Conservation (phyloP, 1,140 invertebrate genomes). For the Nasonia longicornis region DNA sequence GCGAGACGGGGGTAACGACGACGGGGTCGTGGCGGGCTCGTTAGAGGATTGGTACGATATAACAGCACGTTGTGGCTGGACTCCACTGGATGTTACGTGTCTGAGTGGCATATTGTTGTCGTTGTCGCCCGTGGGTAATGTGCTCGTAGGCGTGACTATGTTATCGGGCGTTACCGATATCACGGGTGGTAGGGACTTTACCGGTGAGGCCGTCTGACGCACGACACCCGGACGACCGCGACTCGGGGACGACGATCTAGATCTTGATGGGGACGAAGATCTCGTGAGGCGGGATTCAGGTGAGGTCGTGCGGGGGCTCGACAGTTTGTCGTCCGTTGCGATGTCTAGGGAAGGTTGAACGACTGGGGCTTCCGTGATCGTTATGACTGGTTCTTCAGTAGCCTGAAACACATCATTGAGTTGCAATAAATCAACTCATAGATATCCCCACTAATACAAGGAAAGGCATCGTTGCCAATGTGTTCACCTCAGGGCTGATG, state of each 20-base stretch:
- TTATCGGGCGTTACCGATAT: constrained; percentile 66
- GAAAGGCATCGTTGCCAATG: neutral
- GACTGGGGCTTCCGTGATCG: neutral
- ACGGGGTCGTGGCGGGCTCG: neutral
- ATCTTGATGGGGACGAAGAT: constrained; percentile 48
- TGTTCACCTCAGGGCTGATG: constrained; percentile 9
- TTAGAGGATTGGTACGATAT: constrained; percentile 54
- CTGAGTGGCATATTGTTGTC: constrained; percentile 18
- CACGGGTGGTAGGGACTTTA: constrained; percentile 64
- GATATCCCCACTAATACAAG: no score
- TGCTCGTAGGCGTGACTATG: constrained; percentile 37
- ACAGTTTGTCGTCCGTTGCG: neutral
- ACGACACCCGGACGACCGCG: constrained; percentile 35
- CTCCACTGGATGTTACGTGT: constrained; percentile 43
- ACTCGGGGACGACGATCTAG: constrained; percentile 56
- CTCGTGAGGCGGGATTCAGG: neutral
- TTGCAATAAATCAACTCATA: neutral
- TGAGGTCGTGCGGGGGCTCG: neutral
- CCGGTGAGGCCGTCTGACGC: constrained; percentile 63
- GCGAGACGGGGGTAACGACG: neutral
- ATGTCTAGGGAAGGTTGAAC: neutral
- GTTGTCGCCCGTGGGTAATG: neutral
- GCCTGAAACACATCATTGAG: neutral
- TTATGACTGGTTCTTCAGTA: constrained; percentile 1
- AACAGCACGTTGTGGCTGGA: constrained; percentile 58